Conservation (phyloP, 2,888 invertebrate species). For the Apocheima hispidaria region DNA sequence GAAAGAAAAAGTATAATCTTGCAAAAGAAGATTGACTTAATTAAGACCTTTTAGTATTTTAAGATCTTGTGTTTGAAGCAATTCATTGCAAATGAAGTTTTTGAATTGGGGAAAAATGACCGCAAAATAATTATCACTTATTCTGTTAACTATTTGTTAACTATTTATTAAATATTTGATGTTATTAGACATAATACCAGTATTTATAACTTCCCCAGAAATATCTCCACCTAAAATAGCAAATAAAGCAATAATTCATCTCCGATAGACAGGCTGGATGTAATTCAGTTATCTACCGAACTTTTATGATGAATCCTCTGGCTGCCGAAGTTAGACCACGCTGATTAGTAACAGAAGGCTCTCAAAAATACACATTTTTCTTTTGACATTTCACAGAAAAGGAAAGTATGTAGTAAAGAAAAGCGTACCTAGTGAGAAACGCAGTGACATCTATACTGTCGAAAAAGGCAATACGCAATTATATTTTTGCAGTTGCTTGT, state of each 20-base stretch:
- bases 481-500: too few relatives aligned
- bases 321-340: conserved; percentile 12
- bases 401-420: neutral
- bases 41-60: neutral
- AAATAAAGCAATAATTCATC: conserved; percentile 32
- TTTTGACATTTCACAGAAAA: neutral
- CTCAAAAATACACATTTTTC: neutral
- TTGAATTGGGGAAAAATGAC: neutral
- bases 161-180: too few relatives aligned
- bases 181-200: too few relatives aligned
- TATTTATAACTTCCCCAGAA: conserved; percentile 24
- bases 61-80: neutral
- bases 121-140: too few relatives aligned
- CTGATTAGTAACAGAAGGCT: conserved; percentile 1
- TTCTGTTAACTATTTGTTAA: too few relatives aligned
- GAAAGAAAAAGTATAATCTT: conserved; percentile 10
- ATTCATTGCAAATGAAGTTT: neutral
- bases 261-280: conserved; percentile 22
- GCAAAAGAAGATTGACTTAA: conserved; percentile 4
- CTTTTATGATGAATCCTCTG: conserved; percentile 41
- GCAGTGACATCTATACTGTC: too few relatives aligned
- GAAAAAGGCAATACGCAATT: too few relatives aligned
- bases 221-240: conserved; percentile 11
- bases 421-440: neutral
- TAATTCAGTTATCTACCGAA: conserved; percentile 37